A percentile compares a stretch with the other conserved stretches of the same genome.
phyloP scores from a whole-genome alignment of 1,140 invertebrate species.

The Drosophila lacertosa region DNA sequence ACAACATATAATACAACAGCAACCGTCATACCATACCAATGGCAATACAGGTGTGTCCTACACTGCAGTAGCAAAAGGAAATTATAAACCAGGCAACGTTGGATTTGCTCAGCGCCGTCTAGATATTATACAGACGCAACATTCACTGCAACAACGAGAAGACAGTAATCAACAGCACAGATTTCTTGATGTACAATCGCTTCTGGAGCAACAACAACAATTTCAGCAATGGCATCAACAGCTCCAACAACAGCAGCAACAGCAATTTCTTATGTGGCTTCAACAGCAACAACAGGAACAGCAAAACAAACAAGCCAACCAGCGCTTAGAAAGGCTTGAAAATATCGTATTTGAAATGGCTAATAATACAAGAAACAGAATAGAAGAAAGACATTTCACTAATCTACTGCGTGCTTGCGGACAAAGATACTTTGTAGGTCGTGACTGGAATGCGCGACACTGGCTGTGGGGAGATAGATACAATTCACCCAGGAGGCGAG shows the following conservation, averaged over 20 bases:
- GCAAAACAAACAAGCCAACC: slow-evolving; percentile 19
- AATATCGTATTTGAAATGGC: slow-evolving; percentile 23
- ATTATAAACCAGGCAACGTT: neutral
- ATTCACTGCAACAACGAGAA: slow-evolving; percentile 3
- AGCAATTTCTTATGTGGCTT: slow-evolving; percentile 11
- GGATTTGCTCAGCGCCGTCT: no score
- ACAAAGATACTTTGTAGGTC: slow-evolving; percentile 29
- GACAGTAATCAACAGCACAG: neutral
- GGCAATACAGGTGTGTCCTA: no score
- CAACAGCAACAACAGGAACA: slow-evolving; percentile 17
- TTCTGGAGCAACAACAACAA: slow-evolving; percentile 21
- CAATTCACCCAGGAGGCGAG: slow-evolving; percentile 1
- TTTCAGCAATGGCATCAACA: slow-evolving; percentile 10
- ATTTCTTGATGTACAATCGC: neutral
- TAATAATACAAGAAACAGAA: slow-evolving; percentile 18
- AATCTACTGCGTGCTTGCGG: slow-evolving; percentile 13
- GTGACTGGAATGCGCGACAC: slow-evolving; percentile 7
- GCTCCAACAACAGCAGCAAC: slow-evolving; percentile 22
- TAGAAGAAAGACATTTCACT: slow-evolving; percentile 31
- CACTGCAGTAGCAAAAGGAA: no score
- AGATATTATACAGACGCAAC: neutral
- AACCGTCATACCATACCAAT: no score
- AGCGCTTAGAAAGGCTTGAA: slow-evolving; percentile 20
- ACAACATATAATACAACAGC: no score
- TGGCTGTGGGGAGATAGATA: slow-evolving; percentile 6